phyloP scores from a whole-genome alignment of 2,797 vertebrate genomes.

The Podargus strigoides region DNA sequence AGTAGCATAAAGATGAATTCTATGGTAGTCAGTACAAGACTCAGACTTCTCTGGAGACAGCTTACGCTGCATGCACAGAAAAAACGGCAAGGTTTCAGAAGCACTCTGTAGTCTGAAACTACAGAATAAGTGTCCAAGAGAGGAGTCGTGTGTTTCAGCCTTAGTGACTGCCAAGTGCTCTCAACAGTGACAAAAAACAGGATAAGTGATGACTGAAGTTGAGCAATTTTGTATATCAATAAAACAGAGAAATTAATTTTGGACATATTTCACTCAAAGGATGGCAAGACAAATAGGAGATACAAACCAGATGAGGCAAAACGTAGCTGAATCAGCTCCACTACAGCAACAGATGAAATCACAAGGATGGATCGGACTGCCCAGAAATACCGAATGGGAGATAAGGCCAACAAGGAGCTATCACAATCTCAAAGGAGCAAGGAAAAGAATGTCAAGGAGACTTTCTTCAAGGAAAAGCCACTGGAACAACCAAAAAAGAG shows the following conservation, averaged over 20 bases:
- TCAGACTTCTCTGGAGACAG: background rate
- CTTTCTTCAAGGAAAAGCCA: background rate
- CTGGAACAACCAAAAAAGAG: background rate
- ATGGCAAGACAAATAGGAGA: background rate
- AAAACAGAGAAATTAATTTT: background rate
- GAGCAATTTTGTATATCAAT: background rate
- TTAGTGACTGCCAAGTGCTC: background rate
- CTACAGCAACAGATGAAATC: background rate
- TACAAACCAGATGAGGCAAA: background rate
- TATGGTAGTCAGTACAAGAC: background rate
- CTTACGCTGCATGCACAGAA: background rate
- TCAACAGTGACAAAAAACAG: background rate
- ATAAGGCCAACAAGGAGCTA: background rate
- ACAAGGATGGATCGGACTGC: background rate
- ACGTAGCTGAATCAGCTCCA: background rate
- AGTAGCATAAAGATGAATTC: background rate
- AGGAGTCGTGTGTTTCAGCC: background rate
- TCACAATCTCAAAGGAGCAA: background rate
- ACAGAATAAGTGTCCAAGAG: rapidly evolving
- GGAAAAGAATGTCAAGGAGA: background rate
- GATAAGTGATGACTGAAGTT: background rate
- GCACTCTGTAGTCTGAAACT: background rate
- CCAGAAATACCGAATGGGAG: background rate
- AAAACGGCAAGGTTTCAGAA: background rate
- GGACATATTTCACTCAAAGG: background rate